These are phyloP conservation scores for Calliopsis andreniformis DNA, from an alignment of 1,140 invertebrate species.

Conservation along the genomic window DNA sequence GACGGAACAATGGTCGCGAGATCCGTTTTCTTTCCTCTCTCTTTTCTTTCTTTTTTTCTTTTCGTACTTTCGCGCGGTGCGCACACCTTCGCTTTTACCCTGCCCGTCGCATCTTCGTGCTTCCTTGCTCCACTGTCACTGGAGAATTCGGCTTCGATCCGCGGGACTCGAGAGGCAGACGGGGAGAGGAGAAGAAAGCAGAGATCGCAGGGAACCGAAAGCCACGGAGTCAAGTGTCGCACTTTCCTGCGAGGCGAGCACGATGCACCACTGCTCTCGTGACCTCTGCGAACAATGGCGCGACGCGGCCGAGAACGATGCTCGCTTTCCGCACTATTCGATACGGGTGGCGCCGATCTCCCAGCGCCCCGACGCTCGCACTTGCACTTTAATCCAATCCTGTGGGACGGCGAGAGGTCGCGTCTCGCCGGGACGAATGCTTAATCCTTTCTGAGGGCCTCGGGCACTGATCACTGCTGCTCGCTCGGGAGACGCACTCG, in stretches of 20 bases:
- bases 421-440: not conserved
- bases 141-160: too few relatives aligned
- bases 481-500: slow-evolving; percentile 5
- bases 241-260: slow-evolving; percentile 10
- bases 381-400: not conserved
- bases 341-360: not conserved
- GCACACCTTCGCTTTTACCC: not conserved
- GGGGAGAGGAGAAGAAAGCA: not conserved
- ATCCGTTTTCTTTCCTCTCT: slow-evolving; percentile 46
- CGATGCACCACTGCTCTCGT: slow-evolving; percentile 30
- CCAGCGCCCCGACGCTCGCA: not conserved
- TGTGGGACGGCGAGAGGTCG: not conserved
- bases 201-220: not conserved
- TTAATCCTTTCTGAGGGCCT: not conserved
- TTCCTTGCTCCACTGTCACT: too few relatives aligned
- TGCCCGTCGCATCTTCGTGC: not conserved
- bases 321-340: slow-evolving; percentile 5
- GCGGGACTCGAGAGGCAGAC: too few relatives aligned
- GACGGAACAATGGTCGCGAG: slow-evolving; percentile 64
- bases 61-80: slow-evolving; percentile 22
- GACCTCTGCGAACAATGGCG: slow-evolving; percentile 59
- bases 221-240: not conserved
- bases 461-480: slow-evolving; percentile 6
- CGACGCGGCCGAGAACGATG: slow-evolving; percentile 12
- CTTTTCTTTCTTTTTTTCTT: slow-evolving; percentile 39